Evolutionary conservation across 2,888 invertebrate genomes (phyloP).

Genomic region (Papilio demoleus): DNA sequence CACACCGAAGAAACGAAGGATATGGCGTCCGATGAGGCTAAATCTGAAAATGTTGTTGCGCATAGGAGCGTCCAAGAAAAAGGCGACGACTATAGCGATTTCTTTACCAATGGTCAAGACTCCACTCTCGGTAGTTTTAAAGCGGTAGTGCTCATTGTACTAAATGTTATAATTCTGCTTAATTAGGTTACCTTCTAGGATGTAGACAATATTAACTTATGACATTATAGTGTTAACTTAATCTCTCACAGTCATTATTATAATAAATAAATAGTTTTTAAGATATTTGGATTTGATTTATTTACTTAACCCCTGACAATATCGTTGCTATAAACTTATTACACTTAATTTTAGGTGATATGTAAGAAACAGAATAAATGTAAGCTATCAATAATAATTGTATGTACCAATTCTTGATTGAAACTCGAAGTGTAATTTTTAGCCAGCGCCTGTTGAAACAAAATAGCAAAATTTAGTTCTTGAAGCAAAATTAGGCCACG

Average conservation of each 20-base stretch:
- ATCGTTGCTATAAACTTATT: too few species aligned
- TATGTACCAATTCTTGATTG: too few species aligned
- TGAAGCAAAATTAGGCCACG: too few species aligned
- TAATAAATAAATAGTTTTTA: constrained; percentile 64
- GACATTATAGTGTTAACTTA: constrained; percentile 55
- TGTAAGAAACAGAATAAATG: too few species aligned
- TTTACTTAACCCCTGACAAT: constrained; percentile 23
- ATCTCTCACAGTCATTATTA: constrained; percentile 79
- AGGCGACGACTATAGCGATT: constrained; percentile 32
- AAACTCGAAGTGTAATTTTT: too few species aligned
- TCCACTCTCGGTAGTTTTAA: constrained; percentile 22
- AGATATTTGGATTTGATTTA: constrained; percentile 46
- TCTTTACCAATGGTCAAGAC: constrained; percentile 15
- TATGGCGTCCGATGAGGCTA: constrained; percentile 76
- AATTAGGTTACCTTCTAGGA: constrained; percentile 30
- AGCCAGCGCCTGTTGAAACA: background rate
- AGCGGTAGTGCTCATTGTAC: constrained; percentile 11
- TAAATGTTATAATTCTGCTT: constrained; percentile 32
- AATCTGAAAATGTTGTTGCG: constrained; percentile 68
- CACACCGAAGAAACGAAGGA: constrained; percentile 58
- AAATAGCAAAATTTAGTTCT: background rate
- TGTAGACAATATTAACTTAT: constrained; percentile 34
- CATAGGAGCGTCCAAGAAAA: constrained; percentile 64
- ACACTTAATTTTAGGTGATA: too few species aligned
- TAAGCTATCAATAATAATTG: too few species aligned